Percentiles rank a stretch among this genome's conserved stretches.
Conservation (phyloP, 2,888 invertebrate species). For the Rhagonycha fulva region DNA sequence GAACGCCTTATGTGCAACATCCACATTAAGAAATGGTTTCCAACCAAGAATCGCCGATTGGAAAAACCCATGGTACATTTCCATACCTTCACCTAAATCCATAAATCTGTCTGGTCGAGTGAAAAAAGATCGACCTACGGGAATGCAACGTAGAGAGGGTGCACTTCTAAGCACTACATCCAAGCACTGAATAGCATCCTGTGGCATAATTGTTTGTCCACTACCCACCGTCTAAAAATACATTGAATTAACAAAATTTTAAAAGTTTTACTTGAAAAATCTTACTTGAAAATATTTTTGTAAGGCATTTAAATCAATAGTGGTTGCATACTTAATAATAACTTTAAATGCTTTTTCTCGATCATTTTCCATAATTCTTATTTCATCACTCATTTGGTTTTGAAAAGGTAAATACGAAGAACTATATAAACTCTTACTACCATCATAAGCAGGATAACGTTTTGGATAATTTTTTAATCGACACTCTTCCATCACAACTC, state of each 20-base stretch:
- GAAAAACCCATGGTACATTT: constrained; percentile 92
- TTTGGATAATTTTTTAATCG: constrained; percentile 51
- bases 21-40: constrained; percentile 87
- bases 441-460: constrained; percentile 71
- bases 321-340: constrained; percentile 59
- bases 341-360: constrained; percentile 54
- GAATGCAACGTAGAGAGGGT: constrained; percentile 56
- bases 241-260: background rate
- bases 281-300: constrained; percentile 35
- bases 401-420: constrained; percentile 55
- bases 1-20: constrained; percentile 84
- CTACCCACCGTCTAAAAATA: background rate
- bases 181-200: constrained; percentile 74
- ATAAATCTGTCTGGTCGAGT: constrained; percentile 55
- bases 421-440: constrained; percentile 69
- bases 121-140: constrained; percentile 83
- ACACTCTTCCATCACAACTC: constrained; percentile 50
- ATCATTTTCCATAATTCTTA: constrained; percentile 41
- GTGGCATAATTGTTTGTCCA: constrained; percentile 53
- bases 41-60: constrained; percentile 91
- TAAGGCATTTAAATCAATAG: constrained; percentile 58
- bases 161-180: constrained; percentile 80
- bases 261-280: constrained; percentile 41
- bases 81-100: constrained; percentile 77
- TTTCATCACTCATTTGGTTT: constrained; percentile 42